Evolutionary conservation across 2,113 vertebrate species (phyloP).

Genomic region (Plecturocebus donacophilus): DNA sequence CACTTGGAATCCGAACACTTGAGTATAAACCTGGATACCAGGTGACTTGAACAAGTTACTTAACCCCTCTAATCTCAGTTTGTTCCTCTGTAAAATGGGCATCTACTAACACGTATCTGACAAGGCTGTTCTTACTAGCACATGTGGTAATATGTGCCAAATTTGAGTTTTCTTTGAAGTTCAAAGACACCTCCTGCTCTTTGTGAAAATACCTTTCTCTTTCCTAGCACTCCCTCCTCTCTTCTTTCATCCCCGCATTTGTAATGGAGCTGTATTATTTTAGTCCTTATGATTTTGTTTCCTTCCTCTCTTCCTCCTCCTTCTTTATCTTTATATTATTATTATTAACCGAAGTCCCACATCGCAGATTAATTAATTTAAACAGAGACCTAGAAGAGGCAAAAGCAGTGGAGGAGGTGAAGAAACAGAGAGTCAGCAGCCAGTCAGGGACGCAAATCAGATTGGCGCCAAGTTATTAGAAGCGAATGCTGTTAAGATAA

Average conservation of each 20-base stretch:
- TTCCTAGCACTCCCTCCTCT: conserved; percentile 63
- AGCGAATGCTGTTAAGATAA: conserved; percentile 63
- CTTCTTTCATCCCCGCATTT: conserved; percentile 50
- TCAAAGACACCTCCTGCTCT: conserved; percentile 58
- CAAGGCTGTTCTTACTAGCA: background rate
- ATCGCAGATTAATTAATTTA: conserved; percentile 71
- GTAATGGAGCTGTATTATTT: conserved; percentile 73
- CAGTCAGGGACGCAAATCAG: conserved; percentile 52
- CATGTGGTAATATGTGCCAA: background rate
- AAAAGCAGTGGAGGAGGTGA: conserved; percentile 32
- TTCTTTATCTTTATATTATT: background rate
- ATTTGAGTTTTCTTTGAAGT: background rate
- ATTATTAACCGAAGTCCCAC: conserved; percentile 34
- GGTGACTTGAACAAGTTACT: background rate
- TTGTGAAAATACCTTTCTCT: conserved; percentile 74
- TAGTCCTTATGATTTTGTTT: conserved; percentile 71
- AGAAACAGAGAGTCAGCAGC: conserved; percentile 40
- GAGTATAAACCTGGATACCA: too few species aligned
- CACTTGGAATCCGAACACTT: background rate
- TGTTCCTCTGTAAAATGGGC: background rate
- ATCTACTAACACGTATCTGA: background rate
- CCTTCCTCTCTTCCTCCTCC: background rate
- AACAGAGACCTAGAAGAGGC: conserved; percentile 64
- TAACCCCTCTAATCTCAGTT: background rate
- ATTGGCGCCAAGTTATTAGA: conserved; percentile 68